Base-by-base conservation (phyloP, 2,113 vertebrate species). In the Colistium nudipinnis region DNA sequence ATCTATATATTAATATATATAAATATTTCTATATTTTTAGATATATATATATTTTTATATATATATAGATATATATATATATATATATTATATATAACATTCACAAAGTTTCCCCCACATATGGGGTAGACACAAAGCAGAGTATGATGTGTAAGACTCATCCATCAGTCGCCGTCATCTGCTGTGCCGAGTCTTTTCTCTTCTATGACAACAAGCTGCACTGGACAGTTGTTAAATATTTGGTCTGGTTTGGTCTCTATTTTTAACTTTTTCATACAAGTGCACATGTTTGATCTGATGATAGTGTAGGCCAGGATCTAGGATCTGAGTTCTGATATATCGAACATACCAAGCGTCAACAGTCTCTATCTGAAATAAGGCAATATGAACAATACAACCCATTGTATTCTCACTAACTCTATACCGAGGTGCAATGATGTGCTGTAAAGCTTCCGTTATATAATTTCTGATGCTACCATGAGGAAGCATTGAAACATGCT, bases 81-180 rank as follows among this genome's bases (percentile, higher is more conserved):
- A n/a, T n/a, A 13, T 43, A 43, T 54, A 57, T 45, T 60, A 56
- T n/a, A 51, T 78, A 41, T 63, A 56, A 19, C 44, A 45, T 24
- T 47, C 45, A 22, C 51, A 74, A 43, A 38, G 56, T 48, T 19
- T 13, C 14, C 39, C 27, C 45, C 44, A 0, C 20, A 19, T 12
- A 16, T 1, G 16, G 1, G 17, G 28, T 7, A 0, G 14, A 1
- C 2, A 1, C 38, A 12, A 31, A 54, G 75, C 60, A 25, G 11
- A 36, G n/a, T 24, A 7, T 1, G 7, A 57, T 22, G 28, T 30
- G 39, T 64, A 6, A 49, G 20, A 13, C 20, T 49, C 68, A 70
- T 77, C 62, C 25, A 66, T 78, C 76, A 70, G 59, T 36, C 28
- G n/a, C 39, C 65, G 69, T 55, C 65, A 10, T 43, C 27, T 61